A percentile compares a stretch with the other conserved stretches of the same genome.
phyloP scores from a whole-genome alignment of 2,888 invertebrate species.

The Torymus aiolomorphi region DNA sequence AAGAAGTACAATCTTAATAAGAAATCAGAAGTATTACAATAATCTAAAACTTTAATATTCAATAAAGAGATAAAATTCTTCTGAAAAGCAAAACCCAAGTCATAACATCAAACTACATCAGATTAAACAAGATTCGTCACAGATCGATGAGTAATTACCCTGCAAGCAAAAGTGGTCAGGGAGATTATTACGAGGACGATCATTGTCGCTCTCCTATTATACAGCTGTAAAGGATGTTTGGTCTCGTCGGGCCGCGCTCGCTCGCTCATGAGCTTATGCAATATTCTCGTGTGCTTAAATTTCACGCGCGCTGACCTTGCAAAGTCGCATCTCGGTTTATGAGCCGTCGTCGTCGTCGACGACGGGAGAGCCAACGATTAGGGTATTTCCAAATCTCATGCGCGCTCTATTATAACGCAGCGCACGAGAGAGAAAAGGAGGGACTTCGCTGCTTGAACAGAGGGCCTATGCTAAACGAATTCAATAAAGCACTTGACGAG shows the following conservation, averaged over 20 bases:
- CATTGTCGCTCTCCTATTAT: background rate
- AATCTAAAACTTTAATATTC: too few species aligned
- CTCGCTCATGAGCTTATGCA: constrained; percentile 46
- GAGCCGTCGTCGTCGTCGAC: background rate
- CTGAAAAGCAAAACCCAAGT: too few species aligned
- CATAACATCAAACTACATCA: too few species aligned
- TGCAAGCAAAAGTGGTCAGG: too few species aligned
- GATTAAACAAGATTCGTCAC: too few species aligned
- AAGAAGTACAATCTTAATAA: too few species aligned
- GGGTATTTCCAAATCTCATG: constrained; percentile 46
- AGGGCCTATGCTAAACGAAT: constrained; percentile 9
- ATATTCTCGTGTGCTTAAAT: constrained; percentile 43
- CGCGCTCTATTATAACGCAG: constrained; percentile 36
- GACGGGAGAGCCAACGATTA: constrained; percentile 36
- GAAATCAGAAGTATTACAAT: too few species aligned
- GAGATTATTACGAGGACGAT: background rate
- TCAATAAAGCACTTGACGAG: constrained; percentile 27
- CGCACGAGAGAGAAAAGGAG: background rate
- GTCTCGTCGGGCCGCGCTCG: background rate
- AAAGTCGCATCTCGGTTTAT: constrained; percentile 50
- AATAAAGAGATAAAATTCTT: too few species aligned
- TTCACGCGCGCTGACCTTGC: constrained; percentile 55
- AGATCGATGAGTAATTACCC: too few species aligned
- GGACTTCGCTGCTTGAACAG: too few species aligned
- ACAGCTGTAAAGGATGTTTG: constrained; percentile 36